A percentile compares a stretch with the other conserved stretches of the same genome.
These are phyloP conservation scores for Branchellion lobata DNA, from an alignment of 2,888 invertebrate species.

Conservation along the genomic window DNA sequence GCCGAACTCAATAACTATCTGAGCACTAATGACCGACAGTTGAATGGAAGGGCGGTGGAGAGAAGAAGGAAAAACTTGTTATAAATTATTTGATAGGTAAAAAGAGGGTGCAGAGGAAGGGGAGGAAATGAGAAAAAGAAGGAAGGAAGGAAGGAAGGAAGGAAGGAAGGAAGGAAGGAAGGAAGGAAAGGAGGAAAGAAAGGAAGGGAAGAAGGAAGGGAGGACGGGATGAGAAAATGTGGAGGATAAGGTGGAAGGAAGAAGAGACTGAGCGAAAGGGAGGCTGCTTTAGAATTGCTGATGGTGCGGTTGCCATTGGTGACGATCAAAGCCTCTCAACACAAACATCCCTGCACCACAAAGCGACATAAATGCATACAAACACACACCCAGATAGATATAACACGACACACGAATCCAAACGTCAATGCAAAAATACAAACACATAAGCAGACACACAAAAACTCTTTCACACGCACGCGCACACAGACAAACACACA, in stretches of 20 bases:
- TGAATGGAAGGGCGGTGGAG: no score
- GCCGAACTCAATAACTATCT: no score
- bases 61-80: no score
- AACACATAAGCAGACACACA: not conserved
- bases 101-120: not conserved
- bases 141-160: constrained; percentile 11
- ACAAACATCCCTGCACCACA: not conserved
- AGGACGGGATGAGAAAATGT: constrained; percentile 5
- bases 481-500: constrained; percentile 6
- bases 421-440: not conserved
- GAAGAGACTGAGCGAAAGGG: not conserved
- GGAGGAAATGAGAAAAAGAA: not conserved
- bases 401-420: not conserved
- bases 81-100: no score
- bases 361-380: constrained; percentile 7
- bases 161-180: not conserved
- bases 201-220: not conserved
- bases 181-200: not conserved
- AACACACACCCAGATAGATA: not conserved
- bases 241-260: not conserved
- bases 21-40: no score
- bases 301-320: not conserved
- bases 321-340: not conserved
- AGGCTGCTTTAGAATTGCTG: not conserved
- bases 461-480: not conserved